Base-by-base conservation (phyloP, 2,113 vertebrate species). In the Apaloderma vittatum region DNA sequence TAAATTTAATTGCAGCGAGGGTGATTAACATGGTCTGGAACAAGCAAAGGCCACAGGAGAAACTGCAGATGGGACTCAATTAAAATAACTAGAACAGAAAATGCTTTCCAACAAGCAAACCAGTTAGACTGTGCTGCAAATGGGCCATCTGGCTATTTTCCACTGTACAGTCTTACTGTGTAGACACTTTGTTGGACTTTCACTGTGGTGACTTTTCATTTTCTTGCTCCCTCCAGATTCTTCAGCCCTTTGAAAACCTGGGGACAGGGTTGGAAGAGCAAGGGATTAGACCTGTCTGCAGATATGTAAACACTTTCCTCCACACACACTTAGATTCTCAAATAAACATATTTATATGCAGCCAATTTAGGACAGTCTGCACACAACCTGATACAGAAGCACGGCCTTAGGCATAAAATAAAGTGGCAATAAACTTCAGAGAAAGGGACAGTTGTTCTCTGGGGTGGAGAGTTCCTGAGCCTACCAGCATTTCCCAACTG, bases 261-360 rank as follows among this genome's bases (percentile, higher is more conserved):
- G 61, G 45, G 15, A 77, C 45, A 59, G 51, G 9, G 27, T n/a
- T 84, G 83, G 82, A 90, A 84, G 72, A 81, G 86, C n/a, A 70
- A 84, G 75, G 59, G 59, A 80, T 90, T 93, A 71, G 80, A 95
- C 48, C 36, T 94, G 83, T 71, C 79, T 94, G 83, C 57, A 73
- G 45, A 65, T 15, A 75, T 72, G 52, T 70, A n/a, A 78, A 71
- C 19, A 14, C 27, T 88, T 88, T 63, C 27, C 71, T 88, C 52
- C 91, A 73, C 79, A 58, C 62, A 80, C 78, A 48, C 71, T 77
- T 68, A 36, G 59, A 61, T 91, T 84, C 76, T 96, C 88, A 36
- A 93, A 92, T 72, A 95, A 88, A 86, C 59, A 36, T n/a, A 81
- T 91, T 97, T 92, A 92, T 57, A 67, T 17, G 67, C 43, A 93